Evolutionary conservation across 2,888 invertebrate species (phyloP).

Genomic region (Drosophila gaucha): DNA sequence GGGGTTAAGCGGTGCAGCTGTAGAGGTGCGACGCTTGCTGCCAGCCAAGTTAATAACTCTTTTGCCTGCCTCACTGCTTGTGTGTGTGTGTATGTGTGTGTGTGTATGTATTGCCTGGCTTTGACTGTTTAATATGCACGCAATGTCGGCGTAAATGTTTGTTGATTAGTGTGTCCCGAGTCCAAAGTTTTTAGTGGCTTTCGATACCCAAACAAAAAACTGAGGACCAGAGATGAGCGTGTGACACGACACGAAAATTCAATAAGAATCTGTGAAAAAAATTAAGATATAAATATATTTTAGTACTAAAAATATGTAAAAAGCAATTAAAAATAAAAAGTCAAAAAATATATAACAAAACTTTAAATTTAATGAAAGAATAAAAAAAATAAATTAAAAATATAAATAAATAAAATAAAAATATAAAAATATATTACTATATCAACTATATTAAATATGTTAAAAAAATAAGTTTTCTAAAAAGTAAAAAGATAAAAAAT

Average conservation of each 20-base stretch:
- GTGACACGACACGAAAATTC: constrained; percentile 16
- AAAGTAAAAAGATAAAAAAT: too few species aligned
- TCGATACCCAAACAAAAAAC: constrained; percentile 38
- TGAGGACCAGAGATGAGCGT: constrained; percentile 7
- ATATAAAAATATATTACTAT: too few species aligned
- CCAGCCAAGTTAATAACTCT: constrained; percentile 77
- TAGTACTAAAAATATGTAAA: neutral
- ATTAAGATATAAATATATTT: too few species aligned
- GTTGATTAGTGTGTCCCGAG: constrained; percentile 77
- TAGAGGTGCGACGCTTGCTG: constrained; percentile 48
- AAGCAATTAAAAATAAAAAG: neutral
- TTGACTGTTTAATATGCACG: constrained; percentile 77
- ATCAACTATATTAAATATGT: too few species aligned
- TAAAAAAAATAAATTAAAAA: too few species aligned
- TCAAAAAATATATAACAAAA: too few species aligned
- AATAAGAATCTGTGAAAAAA: too few species aligned
- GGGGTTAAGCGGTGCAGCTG: constrained; percentile 19
- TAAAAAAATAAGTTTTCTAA: too few species aligned
- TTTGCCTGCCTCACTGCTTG: constrained; percentile 44
- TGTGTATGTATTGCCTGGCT: constrained; percentile 20
- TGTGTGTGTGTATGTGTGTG: constrained; percentile 8
- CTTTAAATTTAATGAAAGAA: too few species aligned
- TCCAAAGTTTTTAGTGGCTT: constrained; percentile 66
- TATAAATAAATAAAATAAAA: too few species aligned
- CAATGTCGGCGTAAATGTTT: constrained; percentile 80